Conservation (phyloP, 2,888 invertebrate genomes). For the Capitulum mitella region DNA sequence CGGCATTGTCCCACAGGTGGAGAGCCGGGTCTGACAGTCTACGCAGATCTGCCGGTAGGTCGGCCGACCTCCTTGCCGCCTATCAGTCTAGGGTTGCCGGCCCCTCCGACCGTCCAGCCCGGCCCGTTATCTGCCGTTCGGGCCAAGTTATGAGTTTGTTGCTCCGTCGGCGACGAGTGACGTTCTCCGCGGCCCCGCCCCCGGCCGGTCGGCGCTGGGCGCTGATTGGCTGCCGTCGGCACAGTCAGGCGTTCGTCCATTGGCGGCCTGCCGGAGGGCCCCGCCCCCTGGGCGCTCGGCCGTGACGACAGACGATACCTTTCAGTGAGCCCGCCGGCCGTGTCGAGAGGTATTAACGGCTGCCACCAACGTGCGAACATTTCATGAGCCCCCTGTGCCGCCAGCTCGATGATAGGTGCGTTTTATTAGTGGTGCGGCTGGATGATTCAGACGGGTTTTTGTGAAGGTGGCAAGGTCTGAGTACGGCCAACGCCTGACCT, state of each 20-base stretch:
- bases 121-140: constrained; percentile 13
- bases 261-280: not conserved
- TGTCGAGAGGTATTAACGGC: constrained; percentile 9
- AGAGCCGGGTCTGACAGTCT: no score
- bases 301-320: constrained; percentile 1
- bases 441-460: not conserved
- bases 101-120: not conserved
- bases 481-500: not conserved
- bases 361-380: not conserved
- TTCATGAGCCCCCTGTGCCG: constrained; percentile 4
- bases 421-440: constrained; percentile 2
- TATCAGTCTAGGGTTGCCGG: no score
- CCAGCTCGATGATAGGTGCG: not conserved
- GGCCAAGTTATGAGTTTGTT: constrained; percentile 17
- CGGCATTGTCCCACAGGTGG: no score
- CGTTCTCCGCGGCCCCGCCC: not conserved
- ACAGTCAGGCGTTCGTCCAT: not conserved
- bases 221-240: not conserved
- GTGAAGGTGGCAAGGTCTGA: not conserved
- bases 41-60: no score
- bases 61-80: no score
- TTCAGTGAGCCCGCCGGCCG: not conserved
- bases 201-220: not conserved
- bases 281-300: not conserved
- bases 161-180: constrained; percentile 11